Base-by-base conservation (phyloP, 2,888 invertebrate genomes). In the Embidobia sp. region DNA sequence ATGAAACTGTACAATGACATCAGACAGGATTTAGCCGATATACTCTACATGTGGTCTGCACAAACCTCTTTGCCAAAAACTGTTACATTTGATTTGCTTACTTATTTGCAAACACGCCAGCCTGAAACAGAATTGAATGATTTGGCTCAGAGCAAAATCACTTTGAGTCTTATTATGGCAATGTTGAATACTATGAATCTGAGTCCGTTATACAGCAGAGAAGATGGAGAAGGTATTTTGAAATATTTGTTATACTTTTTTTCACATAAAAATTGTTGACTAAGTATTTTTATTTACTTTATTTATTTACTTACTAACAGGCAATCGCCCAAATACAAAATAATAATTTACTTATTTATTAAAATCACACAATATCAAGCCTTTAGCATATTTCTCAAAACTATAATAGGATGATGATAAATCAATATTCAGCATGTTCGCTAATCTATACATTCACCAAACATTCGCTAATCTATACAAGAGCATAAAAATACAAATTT, bases 121-220 rank as follows among this genome's bases (percentile, higher is more conserved):
- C 85, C 87, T 5, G 88, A 88, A 66, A 80, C 90, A n/a, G 93
- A 93, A 82, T 90, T 93, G 0, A 91, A 94, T 1, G 82, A 83
- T 51, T 96, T 96, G 1, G 93, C 93, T 7, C 90, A 97, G 15
- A 96, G 96, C 86, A 93, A 94, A 83, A 94, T 96, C 0, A 94
- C 94, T 0, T 89, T 97, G 1, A 94, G 95, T 0, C 89, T 98
- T 22, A 91, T 95, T 76, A 95, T 97, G 94, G 94, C 97, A 0
- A 89, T 97, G 35, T 88, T 98, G 1, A 96, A 96, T 87, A 94
- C 95, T 0, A 90, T 97, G 61, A 97, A 98, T 89, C 91, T 97
- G 6, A 96, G 95, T 79, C 92, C 95, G 15, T 89, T 97, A 57
- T 93, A 90, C 80, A 92, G 92, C 51, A 92, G 94, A 22, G 96